Base-by-base conservation (phyloP, 2,113 vertebrate genomes). In the Calidris pygmaea region DNA sequence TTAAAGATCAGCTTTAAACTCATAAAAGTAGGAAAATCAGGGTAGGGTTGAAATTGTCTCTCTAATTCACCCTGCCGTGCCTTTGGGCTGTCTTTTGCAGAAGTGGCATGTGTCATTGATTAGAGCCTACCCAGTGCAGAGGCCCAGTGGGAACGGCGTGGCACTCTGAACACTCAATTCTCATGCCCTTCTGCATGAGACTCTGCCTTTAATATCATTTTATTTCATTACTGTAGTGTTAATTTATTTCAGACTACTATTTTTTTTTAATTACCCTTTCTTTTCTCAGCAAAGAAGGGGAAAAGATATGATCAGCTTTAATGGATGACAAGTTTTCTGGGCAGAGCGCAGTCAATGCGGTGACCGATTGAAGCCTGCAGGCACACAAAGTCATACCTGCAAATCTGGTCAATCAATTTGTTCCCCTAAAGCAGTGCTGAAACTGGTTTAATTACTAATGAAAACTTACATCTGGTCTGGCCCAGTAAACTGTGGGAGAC, bases 21-120 rank as follows among this genome's bases (percentile, higher is more conserved):
- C 83, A 68, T 76, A 86, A 85, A 93, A 89, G 55, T 82, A 76
- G 65, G 27, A 90, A 84, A 90, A 80, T 32, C 71, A 74, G 68
- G 71, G 55, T 45, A 43, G 67, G 52, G 67, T 68, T 84, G 86
- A 50, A 91, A 39, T 24, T 65, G 35, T 66, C 68, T 85, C 70
- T 76, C 34, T 91, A 91, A 91, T 86, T 85, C 52, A 85, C 52
- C 0, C 1, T 19, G 7, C 34, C 0, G 0, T 96, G 92, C 91
- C 91, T 87, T 89, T 71, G 89, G 94, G 94, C 92, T 82, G 77
- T 32, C n/a, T 91, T 75, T 24, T 63, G 84, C 71, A 94, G 74
- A 87, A 58, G 59, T 43, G 58, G 66, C 90, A 73, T 60, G 72
- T 92, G 89, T 59, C 91, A 80, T 27, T 80, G 91, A 87, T 94